These are phyloP conservation scores for Astropecten irregularis DNA, from an alignment of 53 echinoderm and acorn worm genomes.

Conservation along the genomic window DNA sequence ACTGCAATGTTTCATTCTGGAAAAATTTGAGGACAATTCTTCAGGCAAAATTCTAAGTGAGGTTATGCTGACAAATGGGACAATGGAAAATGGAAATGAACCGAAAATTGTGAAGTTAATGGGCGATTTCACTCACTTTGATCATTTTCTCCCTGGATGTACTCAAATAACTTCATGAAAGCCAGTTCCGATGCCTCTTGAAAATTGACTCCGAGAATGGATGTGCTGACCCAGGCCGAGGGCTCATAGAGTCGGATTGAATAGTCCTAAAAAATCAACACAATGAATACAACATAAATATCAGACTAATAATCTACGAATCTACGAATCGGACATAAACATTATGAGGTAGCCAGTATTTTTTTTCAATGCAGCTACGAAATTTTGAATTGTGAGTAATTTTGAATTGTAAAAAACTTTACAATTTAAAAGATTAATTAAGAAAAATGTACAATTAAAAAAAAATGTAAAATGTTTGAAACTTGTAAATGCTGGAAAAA, in stretches of 20 bases:
- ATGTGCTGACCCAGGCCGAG: conserved; percentile 28
- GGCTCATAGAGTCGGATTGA: conserved; percentile 25
- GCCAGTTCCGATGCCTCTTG: background rate
- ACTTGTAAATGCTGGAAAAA: too few species aligned
- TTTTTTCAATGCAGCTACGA: background rate
- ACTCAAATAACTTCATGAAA: conserved; percentile 26
- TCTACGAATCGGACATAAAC: background rate
- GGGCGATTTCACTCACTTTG: conserved; percentile 38
- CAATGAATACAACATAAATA: background rate
- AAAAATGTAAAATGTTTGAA: too few species aligned
- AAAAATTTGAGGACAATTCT: too few species aligned
- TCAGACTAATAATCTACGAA: background rate
- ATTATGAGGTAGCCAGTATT: background rate
- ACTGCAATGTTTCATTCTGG: too few species aligned
- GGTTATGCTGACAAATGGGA: too few species aligned
- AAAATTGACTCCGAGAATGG: conserved; percentile 1
- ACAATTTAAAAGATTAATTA: too few species aligned
- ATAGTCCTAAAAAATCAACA: conserved; percentile 22
- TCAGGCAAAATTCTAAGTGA: too few species aligned
- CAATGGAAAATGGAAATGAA: too few species aligned
- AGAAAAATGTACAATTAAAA: too few species aligned
- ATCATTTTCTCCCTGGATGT: conserved; percentile 47
- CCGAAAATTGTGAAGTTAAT: too few species aligned
- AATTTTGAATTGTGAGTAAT: too few species aligned
- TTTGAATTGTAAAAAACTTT: too few species aligned